A percentile compares a stretch with the other conserved stretches of the same genome.
These are phyloP conservation scores for Heliconius congener DNA, from an alignment of 1,140 invertebrate species.

Conservation along the genomic window DNA sequence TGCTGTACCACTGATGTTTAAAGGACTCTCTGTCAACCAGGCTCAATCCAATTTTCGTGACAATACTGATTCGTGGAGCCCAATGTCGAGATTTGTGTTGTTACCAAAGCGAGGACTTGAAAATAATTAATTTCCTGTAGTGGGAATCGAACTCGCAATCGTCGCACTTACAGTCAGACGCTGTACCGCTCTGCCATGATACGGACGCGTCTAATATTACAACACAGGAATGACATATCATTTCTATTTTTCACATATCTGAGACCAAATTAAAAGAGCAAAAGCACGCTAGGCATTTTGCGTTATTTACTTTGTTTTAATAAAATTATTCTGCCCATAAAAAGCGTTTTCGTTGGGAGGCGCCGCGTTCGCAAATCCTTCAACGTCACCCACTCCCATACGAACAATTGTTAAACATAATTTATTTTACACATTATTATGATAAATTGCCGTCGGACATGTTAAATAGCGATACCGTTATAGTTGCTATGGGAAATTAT, in stretches of 20 bases:
- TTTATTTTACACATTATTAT: conserved; percentile 23
- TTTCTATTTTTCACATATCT: neutral
- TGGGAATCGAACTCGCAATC: neutral
- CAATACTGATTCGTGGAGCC: neutral
- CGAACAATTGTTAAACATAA: conserved; percentile 18
- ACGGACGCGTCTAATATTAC: neutral
- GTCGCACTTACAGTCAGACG: neutral
- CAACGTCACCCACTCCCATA: conserved; percentile 27
- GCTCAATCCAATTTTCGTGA: no score
- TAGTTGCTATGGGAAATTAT: neutral
- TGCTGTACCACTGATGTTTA: no score
- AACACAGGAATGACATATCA: neutral
- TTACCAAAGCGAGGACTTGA: no score
- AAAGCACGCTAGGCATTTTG: conserved; percentile 35
- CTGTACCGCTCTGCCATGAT: neutral
- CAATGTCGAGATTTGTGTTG: neutral
- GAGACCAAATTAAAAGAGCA: conserved; percentile 14
- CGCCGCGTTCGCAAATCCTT: conserved; percentile 38
- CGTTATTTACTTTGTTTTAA: conserved; percentile 49
- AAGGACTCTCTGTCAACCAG: no score
- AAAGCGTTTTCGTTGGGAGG: conserved; percentile 18
- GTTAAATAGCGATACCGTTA: conserved; percentile 1
- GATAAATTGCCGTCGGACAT: conserved; percentile 9
- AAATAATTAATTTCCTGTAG: neutral
- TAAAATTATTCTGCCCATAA: conserved; percentile 42